Percentiles rank a stretch among this genome's conserved stretches.
Conservation (phyloP, 1,140 invertebrate genomes). For the Listronotus bonariensis region DNA sequence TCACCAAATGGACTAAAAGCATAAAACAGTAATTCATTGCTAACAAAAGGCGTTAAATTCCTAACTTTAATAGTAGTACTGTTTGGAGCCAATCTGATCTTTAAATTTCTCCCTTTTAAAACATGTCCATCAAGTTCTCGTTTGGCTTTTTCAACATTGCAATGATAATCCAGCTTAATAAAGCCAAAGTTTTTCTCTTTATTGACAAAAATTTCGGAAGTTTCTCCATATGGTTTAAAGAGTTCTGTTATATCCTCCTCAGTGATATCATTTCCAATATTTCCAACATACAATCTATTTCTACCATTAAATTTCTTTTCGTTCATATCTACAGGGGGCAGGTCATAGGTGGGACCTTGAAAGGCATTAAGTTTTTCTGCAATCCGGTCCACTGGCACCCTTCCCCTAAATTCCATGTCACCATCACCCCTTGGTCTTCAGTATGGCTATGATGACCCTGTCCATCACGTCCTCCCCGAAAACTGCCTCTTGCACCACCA, state of each 20-base stretch:
- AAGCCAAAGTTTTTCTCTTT: constrained; percentile 97
- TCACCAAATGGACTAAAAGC: constrained; percentile 94
- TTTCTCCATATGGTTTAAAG: constrained; percentile 84
- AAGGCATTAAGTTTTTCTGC: constrained; percentile 68
- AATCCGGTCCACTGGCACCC: constrained; percentile 75
- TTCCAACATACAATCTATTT: constrained; percentile 93
- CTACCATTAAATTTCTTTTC: constrained; percentile 88
- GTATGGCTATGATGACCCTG: constrained; percentile 37
- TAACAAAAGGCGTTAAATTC: constrained; percentile 89
- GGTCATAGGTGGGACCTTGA: constrained; percentile 71
- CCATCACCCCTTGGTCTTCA: neutral
- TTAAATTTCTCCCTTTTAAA: constrained; percentile 78
- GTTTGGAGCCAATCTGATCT: constrained; percentile 95
- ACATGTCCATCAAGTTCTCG: constrained; percentile 85
- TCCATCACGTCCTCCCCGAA: constrained; percentile 50
- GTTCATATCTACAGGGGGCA: constrained; percentile 66
- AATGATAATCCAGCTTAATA: constrained; percentile 91
- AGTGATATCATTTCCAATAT: constrained; percentile 82
- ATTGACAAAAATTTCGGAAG: constrained; percentile 92
- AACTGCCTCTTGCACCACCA: neutral
- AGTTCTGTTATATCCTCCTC: constrained; percentile 87
- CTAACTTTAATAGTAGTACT: constrained; percentile 90
- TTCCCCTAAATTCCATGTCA: neutral
- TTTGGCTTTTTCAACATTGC: constrained; percentile 97
- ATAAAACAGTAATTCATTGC: constrained; percentile 92